Conservation (phyloP, 1,140 invertebrate species). For the Drosophila insularis region DNA sequence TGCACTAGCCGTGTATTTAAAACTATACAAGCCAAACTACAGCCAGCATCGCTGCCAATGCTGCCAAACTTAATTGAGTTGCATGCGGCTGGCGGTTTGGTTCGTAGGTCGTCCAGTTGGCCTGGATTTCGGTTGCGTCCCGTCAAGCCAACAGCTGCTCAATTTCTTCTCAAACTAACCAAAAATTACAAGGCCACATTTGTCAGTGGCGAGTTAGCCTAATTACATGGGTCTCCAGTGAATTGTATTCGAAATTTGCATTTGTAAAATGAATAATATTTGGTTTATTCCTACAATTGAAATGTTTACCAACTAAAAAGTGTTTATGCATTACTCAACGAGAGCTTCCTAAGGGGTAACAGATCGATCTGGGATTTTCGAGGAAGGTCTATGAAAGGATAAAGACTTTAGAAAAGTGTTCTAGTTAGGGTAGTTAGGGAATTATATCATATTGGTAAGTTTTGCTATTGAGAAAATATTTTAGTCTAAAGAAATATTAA, state of each 20-base stretch:
- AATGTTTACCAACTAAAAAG: no score
- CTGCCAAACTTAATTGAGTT: constrained; percentile 76
- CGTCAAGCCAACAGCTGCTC: constrained; percentile 3
- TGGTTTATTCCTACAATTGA: no score
- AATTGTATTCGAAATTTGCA: neutral
- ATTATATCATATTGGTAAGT: no score
- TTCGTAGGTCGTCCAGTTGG: constrained; percentile 16
- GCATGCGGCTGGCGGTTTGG: constrained; percentile 43
- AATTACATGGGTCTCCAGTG: neutral
- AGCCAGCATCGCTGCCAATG: constrained; percentile 26
- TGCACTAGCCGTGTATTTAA: constrained; percentile 53
- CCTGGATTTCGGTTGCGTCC: constrained; percentile 5
- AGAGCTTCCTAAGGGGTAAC: no score
- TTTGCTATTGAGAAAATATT: no score
- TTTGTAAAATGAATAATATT: neutral
- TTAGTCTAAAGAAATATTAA: no score
- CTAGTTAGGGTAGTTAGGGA: no score
- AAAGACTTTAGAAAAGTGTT: no score
- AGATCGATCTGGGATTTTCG: no score
- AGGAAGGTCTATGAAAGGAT: no score
- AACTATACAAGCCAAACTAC: constrained; percentile 34
- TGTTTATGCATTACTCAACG: no score
- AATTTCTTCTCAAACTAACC: neutral
- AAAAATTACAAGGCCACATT: constrained; percentile 1
- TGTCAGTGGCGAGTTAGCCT: constrained; percentile 2